Conservation (phyloP, 2,888 invertebrate species). For the Machimus rusticus region DNA sequence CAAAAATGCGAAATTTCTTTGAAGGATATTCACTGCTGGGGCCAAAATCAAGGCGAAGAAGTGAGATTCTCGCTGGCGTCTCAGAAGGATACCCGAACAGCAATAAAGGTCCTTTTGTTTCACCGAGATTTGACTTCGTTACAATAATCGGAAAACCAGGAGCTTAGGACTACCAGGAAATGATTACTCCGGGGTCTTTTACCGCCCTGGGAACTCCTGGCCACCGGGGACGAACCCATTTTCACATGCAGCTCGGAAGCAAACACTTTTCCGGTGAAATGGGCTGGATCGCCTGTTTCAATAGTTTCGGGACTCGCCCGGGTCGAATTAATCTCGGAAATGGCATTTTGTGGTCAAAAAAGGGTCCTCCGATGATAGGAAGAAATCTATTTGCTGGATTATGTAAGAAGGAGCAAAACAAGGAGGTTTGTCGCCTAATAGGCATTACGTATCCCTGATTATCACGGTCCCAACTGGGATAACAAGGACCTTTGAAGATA, state of each 20-base stretch:
- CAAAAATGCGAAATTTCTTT: neutral
- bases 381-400: slow-evolving; percentile 21
- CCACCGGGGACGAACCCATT: neutral
- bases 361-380: neutral
- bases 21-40: neutral
- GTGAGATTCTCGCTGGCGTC: neutral
- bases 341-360: slow-evolving; percentile 1
- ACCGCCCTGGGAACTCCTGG: neutral
- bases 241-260: slow-evolving; percentile 5
- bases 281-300: neutral
- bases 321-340: slow-evolving; percentile 15
- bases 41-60: neutral
- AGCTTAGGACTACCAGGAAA: neutral
- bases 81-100: neutral
- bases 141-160: slow-evolving; percentile 12
- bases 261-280: slow-evolving; percentile 28
- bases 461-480: neutral
- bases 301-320: neutral
- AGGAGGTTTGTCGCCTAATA: neutral
- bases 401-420: neutral
- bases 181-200: neutral
- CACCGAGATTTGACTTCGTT: slow-evolving; percentile 2
- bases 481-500: neutral
- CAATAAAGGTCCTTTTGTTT: neutral
- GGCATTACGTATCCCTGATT: neutral